phyloP scores from a whole-genome alignment of 2,113 vertebrate species.

The Bettongia penicillata region DNA sequence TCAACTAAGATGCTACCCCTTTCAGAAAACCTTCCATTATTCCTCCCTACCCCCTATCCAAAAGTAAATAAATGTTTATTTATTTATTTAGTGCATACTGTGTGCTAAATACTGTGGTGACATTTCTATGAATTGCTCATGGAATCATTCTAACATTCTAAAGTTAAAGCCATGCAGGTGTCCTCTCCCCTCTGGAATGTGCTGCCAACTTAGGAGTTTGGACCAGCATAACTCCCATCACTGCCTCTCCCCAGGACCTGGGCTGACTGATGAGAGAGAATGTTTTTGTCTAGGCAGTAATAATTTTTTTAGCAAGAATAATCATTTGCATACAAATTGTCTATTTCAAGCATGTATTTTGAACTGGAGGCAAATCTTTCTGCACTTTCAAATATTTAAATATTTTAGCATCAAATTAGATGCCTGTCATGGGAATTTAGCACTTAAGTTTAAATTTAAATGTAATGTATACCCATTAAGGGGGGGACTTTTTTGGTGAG shows the following conservation, averaged over 20 bases:
- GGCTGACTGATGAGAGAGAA: background rate
- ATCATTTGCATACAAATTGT: slow-evolving; percentile 32
- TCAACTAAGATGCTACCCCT: background rate
- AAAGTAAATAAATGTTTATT: background rate
- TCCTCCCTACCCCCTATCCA: background rate
- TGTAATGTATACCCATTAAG: background rate
- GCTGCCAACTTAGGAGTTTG: background rate
- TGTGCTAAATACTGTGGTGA: background rate
- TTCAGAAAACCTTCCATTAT: background rate
- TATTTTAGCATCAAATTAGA: slow-evolving; percentile 47
- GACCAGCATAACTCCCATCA: background rate
- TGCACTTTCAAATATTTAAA: slow-evolving; percentile 30
- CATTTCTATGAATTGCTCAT: background rate
- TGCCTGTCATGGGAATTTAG: background rate
- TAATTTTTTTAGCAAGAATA: slow-evolving; percentile 27
- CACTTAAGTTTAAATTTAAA: background rate
- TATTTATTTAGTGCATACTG: background rate
- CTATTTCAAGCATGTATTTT: slow-evolving; percentile 6
- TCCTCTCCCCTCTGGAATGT: background rate
- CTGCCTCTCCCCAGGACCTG: background rate
- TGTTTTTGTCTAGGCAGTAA: background rate
- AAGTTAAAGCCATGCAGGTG: background rate
- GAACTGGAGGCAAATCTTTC: background rate
- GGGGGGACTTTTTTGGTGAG: background rate
- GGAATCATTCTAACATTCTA: background rate